A percentile compares a stretch with the other conserved stretches of the same genome.
These are phyloP conservation scores for Apamea anceps DNA, from an alignment of 2,888 invertebrate genomes.

Conservation along the genomic window DNA sequence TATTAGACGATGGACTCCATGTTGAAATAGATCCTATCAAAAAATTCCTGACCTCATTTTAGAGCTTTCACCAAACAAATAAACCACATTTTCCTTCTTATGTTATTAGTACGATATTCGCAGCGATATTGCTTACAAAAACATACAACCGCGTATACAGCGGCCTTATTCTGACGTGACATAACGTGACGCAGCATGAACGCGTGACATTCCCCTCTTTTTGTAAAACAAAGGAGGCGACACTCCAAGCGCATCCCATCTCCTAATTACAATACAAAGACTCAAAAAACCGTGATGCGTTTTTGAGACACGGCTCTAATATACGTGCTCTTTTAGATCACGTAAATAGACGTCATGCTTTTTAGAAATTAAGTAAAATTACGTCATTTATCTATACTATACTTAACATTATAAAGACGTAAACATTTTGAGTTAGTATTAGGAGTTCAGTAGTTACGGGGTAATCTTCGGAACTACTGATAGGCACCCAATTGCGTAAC, in stretches of 20 bases:
- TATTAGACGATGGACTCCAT: neutral
- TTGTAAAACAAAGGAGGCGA: conserved; percentile 63
- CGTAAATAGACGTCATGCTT: neutral
- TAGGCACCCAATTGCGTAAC: neutral
- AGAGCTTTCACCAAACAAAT: conserved; percentile 27
- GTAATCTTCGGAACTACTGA: neutral
- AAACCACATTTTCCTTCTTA: conserved; percentile 48
- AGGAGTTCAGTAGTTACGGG: neutral
- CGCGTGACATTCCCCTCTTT: conserved; percentile 64
- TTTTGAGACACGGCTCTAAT: conserved; percentile 54
- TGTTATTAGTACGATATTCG: conserved; percentile 47
- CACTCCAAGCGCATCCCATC: conserved; percentile 66
- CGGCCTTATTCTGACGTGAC: conserved; percentile 63
- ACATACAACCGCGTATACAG: conserved; percentile 54
- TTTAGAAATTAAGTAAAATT: conserved; percentile 1
- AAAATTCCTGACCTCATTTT: conserved; percentile 13
- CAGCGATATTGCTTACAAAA: conserved; percentile 51
- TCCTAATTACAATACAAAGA: conserved; percentile 69
- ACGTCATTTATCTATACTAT: neutral
- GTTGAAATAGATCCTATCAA: neutral
- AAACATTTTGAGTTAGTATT: neutral
- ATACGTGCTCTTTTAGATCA: conserved; percentile 21
- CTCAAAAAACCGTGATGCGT: conserved; percentile 59
- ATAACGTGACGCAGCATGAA: conserved; percentile 66
- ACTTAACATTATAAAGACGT: neutral